phyloP scores from a whole-genome alignment of 2,888 invertebrate species.

The Patella ulyssiponensis region DNA sequence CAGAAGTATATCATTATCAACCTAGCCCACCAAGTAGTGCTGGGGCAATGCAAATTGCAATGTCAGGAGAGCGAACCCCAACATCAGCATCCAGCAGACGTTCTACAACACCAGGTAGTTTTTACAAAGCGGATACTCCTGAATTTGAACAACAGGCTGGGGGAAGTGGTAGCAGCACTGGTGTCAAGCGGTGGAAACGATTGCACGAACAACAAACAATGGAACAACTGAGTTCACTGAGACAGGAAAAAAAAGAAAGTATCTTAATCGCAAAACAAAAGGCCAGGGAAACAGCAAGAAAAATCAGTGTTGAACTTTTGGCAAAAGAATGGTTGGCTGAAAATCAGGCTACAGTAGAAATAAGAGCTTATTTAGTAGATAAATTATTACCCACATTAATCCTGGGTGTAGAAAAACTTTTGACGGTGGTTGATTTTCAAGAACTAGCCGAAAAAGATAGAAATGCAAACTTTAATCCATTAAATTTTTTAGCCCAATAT shows the following conservation, averaged over 20 bases:
- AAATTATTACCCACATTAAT: conserved; percentile 70
- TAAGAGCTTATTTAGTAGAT: conserved; percentile 68
- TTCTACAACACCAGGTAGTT: not conserved
- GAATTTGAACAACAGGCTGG: not conserved
- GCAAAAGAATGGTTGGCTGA: conserved; percentile 69
- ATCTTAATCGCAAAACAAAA: conserved; percentile 58
- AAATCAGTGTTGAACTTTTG: conserved; percentile 69
- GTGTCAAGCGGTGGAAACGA: conserved; percentile 61
- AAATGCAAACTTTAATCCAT: conserved; percentile 71
- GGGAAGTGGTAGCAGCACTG: conserved; percentile 6
- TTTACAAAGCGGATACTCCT: not conserved
- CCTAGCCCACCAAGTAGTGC: not conserved
- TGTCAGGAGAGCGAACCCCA: not conserved
- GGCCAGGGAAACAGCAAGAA: conserved; percentile 63
- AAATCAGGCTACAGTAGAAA: conserved; percentile 65
- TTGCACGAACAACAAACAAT: conserved; percentile 69
- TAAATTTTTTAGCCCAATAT: conserved; percentile 71
- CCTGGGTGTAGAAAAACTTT: conserved; percentile 70
- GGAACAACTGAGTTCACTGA: conserved; percentile 61
- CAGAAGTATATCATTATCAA: not conserved
- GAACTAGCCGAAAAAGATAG: conserved; percentile 60
- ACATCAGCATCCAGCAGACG: not conserved
- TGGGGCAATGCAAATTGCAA: not conserved
- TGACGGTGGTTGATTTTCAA: conserved; percentile 67
- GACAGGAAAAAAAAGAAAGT: conserved; percentile 62